Percentiles rank a stretch among this genome's conserved stretches.
phyloP scores from a whole-genome alignment of 2,888 invertebrate genomes.

The Acronicta leporina region DNA sequence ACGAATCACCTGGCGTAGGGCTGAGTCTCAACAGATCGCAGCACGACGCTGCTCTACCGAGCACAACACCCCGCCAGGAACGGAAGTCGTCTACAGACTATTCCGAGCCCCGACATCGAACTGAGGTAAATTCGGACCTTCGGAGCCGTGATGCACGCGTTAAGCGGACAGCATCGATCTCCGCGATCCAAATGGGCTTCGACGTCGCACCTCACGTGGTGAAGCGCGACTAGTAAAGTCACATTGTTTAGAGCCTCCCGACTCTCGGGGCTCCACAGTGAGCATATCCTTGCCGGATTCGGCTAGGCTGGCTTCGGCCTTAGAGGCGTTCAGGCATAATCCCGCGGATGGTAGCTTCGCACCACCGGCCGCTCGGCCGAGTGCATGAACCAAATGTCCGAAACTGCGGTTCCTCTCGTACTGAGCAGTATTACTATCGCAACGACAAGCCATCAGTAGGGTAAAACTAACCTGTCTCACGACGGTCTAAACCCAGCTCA shows the following conservation, averaged over 20 bases:
- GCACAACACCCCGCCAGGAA: conserved; percentile 86
- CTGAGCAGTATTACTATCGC: conserved; percentile 88
- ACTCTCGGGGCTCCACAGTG: conserved; percentile 74
- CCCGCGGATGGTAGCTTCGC: conserved; percentile 88
- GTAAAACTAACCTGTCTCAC: conserved; percentile 91
- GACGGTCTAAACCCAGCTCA: conserved; percentile 91
- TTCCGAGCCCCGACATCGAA: conserved; percentile 88
- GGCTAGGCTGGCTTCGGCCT: conserved; percentile 88
- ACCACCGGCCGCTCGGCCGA: conserved; percentile 89
- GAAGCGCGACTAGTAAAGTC: conserved; percentile 71
- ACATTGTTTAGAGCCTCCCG: conserved; percentile 84
- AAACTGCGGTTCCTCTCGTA: conserved; percentile 90
- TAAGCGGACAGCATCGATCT: conserved; percentile 69
- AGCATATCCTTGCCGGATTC: conserved; percentile 84
- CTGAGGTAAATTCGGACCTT: conserved; percentile 59
- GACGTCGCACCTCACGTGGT: conserved; percentile 70
- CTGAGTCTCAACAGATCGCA: conserved; percentile 90
- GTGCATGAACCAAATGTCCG: conserved; percentile 90
- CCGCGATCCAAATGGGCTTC: conserved; percentile 73
- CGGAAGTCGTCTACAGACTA: conserved; percentile 90
- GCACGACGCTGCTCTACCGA: conserved; percentile 64
- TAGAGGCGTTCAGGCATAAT: conserved; percentile 86
- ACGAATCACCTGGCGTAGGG: conserved; percentile 72
- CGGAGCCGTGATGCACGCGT: conserved; percentile 63
- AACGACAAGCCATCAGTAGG: conserved; percentile 88